phyloP scores from a whole-genome alignment of 2,113 vertebrate species.

The Sceloporus undulatus region DNA sequence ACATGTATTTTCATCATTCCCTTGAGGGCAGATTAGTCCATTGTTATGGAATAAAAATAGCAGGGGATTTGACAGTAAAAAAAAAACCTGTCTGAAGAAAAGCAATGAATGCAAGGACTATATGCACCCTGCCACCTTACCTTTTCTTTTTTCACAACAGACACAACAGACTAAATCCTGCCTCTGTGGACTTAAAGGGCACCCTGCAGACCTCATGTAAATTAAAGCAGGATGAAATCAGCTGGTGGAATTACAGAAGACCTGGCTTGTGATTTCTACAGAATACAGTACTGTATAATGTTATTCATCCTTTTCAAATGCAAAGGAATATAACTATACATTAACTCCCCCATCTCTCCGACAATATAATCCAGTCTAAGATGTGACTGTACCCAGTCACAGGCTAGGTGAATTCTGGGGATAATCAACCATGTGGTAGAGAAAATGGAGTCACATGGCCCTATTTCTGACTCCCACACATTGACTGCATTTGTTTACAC shows the following conservation, averaged over 20 bases:
- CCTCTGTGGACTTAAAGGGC: background rate
- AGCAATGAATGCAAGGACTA: background rate
- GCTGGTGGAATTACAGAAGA: background rate
- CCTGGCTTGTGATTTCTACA: background rate
- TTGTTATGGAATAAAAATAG: background rate
- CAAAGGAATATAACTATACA: background rate
- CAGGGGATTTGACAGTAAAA: background rate
- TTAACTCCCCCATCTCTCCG: background rate
- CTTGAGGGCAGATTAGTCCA: background rate
- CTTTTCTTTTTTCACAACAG: background rate
- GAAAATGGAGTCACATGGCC: background rate
- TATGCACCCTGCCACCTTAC: background rate
- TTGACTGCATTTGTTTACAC: background rate
- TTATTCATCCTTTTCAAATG: background rate
- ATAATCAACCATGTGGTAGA: background rate
- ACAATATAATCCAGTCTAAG: background rate
- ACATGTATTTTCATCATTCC: background rate
- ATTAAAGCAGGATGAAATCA: background rate
- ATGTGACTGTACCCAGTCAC: background rate
- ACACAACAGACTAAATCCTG: background rate
- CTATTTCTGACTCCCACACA: background rate
- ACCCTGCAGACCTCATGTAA: background rate
- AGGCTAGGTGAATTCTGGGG: background rate
- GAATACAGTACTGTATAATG: background rate
- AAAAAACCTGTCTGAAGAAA: background rate